Conservation (phyloP, 92 coral and sea anemone genomes). For the Siderastrea radians region DNA sequence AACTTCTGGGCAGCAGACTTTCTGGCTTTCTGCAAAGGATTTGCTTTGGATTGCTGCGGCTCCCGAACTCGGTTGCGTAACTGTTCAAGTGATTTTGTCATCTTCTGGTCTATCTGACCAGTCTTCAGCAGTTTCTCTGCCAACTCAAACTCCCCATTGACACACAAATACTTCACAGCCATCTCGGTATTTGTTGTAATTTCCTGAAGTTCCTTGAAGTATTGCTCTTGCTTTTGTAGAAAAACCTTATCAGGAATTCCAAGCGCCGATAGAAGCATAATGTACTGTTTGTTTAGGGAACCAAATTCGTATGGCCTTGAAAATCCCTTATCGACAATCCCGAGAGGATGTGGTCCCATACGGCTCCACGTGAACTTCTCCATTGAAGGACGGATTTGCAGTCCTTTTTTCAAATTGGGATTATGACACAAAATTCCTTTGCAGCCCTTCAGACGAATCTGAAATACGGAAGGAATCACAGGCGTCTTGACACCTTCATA, state of each 20-base stretch:
- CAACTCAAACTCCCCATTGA: constrained; percentile 71
- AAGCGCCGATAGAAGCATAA: constrained; percentile 88
- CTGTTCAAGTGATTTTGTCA: constrained; percentile 47
- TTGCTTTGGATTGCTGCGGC: constrained; percentile 47
- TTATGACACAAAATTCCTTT: constrained; percentile 84
- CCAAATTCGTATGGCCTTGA: constrained; percentile 90
- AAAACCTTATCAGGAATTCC: constrained; percentile 82
- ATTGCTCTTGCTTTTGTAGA: constrained; percentile 73
- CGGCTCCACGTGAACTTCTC: constrained; percentile 83
- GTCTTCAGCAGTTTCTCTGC: constrained; percentile 77
- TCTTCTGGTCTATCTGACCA: constrained; percentile 32
- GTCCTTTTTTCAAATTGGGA: constrained; percentile 65
- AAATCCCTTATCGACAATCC: constrained; percentile 88
- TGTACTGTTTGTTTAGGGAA: constrained; percentile 90
- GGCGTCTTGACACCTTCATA: constrained; percentile 62
- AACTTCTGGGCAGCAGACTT: constrained; percentile 79
- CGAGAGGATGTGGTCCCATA: constrained; percentile 68
- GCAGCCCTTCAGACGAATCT: constrained; percentile 90
- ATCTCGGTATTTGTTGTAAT: constrained; percentile 71
- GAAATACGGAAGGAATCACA: constrained; percentile 85
- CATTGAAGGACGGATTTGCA: constrained; percentile 93
- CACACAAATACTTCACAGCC: constrained; percentile 77
- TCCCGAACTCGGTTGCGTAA: constrained; percentile 73
- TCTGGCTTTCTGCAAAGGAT: constrained; percentile 65
- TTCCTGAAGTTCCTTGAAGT: constrained; percentile 77